Conservation (phyloP, 2,888 invertebrate species). For the Argyresthia goedartella region DNA sequence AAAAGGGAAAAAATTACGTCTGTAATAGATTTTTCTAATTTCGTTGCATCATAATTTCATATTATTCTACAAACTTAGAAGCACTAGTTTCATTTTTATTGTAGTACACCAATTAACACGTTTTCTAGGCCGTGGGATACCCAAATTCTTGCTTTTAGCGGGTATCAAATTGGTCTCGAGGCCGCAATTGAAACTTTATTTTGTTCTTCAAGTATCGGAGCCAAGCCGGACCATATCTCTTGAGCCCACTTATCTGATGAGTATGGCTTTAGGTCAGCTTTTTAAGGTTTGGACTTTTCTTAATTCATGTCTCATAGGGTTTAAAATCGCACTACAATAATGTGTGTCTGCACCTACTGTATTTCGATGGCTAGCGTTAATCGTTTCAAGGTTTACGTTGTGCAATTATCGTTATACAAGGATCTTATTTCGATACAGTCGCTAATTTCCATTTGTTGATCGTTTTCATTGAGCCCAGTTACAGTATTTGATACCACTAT, state of each 20-base stretch:
- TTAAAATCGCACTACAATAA: too few relatives aligned
- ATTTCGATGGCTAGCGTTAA: conserved; percentile 1
- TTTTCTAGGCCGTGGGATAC: conserved; percentile 30
- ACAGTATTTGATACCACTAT: too few relatives aligned
- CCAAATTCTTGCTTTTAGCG: conserved; percentile 27
- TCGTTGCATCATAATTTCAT: too few relatives aligned
- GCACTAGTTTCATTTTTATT: conserved; percentile 11
- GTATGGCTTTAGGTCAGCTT: conserved; percentile 1
- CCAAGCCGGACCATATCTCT: too few relatives aligned
- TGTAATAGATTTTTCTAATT: too few relatives aligned
- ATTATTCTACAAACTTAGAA: too few relatives aligned
- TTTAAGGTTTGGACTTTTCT: background rate
- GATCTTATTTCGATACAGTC: conserved; percentile 1
- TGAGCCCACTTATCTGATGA: background rate
- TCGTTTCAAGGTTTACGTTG: conserved; percentile 4
- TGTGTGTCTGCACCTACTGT: too few relatives aligned
- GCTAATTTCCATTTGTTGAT: background rate
- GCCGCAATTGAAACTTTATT: conserved; percentile 19
- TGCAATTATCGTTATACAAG: background rate
- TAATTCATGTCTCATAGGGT: too few relatives aligned
- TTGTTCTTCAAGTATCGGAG: background rate
- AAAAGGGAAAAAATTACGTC: too few relatives aligned
- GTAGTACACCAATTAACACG: conserved; percentile 35
- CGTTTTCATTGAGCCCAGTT: too few relatives aligned
- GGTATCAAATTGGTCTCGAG: conserved; percentile 32